These are phyloP conservation scores for Rhizomys pruinosus DNA, from an alignment of 2,113 vertebrate genomes.

Conservation along the genomic window DNA sequence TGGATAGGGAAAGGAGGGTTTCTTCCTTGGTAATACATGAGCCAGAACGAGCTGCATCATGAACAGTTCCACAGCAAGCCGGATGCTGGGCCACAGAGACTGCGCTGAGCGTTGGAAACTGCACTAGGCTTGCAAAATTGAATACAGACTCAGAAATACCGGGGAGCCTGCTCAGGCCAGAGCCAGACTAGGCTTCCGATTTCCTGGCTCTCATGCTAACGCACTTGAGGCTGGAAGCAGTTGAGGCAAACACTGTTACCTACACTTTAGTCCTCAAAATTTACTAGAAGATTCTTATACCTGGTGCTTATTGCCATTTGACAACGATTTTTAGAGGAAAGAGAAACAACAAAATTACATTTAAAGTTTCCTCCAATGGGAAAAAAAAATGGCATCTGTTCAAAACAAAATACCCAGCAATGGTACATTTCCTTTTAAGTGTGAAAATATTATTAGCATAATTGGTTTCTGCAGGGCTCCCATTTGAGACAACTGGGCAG, in stretches of 20 bases:
- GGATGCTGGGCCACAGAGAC: background rate
- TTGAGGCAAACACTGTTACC: constrained; percentile 32
- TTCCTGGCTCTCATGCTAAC: background rate
- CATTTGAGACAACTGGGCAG: constrained; percentile 76
- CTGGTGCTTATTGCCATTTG: constrained; percentile 64
- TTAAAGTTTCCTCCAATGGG: constrained; percentile 71
- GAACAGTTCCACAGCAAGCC: background rate
- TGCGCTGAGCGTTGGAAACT: background rate
- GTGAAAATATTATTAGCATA: constrained; percentile 82
- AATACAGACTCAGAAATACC: constrained; percentile 11
- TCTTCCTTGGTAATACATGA: background rate
- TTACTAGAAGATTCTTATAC: constrained; percentile 78
- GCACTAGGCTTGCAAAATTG: constrained; percentile 61
- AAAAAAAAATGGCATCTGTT: constrained; percentile 80
- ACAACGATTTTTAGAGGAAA: constrained; percentile 83
- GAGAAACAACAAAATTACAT: constrained; percentile 84
- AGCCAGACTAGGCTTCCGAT: background rate
- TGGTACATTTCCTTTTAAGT: constrained; percentile 74
- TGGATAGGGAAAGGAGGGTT: background rate
- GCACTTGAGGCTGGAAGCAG: constrained; percentile 27
- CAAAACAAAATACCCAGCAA: constrained; percentile 80
- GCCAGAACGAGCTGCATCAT: background rate
- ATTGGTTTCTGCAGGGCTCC: constrained; percentile 79
- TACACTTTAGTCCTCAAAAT: constrained; percentile 70
- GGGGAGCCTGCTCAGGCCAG: background rate